phyloP scores from a whole-genome alignment of 2,113 vertebrate genomes.

The Saccopteryx bilineata region DNA sequence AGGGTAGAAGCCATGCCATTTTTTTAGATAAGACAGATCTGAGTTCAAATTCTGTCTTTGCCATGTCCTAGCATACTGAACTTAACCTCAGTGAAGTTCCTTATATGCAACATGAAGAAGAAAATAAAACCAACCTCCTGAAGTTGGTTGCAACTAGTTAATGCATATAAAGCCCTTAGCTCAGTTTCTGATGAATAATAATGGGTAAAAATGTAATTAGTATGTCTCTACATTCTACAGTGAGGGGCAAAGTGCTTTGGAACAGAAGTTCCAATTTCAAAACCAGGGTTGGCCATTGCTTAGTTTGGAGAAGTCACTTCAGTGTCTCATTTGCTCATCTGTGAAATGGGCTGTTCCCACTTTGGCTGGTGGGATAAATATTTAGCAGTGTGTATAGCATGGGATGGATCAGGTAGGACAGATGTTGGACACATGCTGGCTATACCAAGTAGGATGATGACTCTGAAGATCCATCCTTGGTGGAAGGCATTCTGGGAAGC shows the following conservation, averaged over 20 bases:
- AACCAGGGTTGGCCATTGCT: neutral
- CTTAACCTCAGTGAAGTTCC: neutral
- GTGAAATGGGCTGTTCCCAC: neutral
- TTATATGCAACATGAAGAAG: neutral
- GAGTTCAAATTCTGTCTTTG: neutral
- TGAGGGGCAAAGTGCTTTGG: neutral
- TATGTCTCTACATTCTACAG: neutral
- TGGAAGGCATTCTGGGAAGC: neutral
- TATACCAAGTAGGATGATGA: neutral
- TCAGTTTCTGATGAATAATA: neutral
- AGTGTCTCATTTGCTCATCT: neutral
- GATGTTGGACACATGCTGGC: neutral
- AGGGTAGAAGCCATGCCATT: neutral
- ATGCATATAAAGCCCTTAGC: neutral
- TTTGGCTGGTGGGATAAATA: neutral
- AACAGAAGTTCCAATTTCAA: neutral
- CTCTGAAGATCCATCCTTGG: neutral
- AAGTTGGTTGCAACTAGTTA: neutral
- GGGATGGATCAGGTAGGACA: neutral
- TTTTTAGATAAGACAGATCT: neutral
- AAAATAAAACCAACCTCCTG: neutral
- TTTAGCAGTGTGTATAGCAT: neutral
- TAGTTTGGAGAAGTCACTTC: neutral
- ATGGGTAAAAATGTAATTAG: neutral
- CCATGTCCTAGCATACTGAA: neutral